A percentile compares a stretch with the other conserved stretches of the same genome.
phyloP scores from a whole-genome alignment of 2,888 invertebrate species.

The Acronicta alni region DNA sequence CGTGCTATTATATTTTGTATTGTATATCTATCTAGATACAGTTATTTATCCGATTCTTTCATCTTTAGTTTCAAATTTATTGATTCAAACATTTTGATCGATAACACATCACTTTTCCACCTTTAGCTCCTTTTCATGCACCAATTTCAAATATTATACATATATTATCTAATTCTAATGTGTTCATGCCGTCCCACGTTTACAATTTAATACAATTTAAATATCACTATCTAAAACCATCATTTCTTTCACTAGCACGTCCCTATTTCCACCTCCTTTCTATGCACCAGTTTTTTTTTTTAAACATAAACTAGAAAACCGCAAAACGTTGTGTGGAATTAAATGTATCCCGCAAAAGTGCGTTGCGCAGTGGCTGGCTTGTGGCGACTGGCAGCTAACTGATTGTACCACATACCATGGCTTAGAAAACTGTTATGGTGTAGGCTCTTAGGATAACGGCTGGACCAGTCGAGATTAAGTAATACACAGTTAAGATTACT shows the following conservation, averaged over 20 bases:
- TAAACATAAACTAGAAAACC: conserved; percentile 26
- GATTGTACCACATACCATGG: conserved; percentile 66
- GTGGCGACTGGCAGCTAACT: conserved; percentile 63
- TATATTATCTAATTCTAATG: not conserved
- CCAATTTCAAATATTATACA: not conserved
- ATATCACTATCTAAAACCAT: not conserved
- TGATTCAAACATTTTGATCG: no score
- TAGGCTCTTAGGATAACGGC: conserved; percentile 70
- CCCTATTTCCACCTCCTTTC: conserved; percentile 11
- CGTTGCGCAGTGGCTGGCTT: conserved; percentile 53
- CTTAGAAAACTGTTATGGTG: conserved; percentile 69
- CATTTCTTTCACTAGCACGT: conserved; percentile 1
- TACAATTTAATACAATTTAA: no score
- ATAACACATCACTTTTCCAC: not conserved
- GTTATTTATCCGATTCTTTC: no score
- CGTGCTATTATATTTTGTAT: conserved; percentile 28
- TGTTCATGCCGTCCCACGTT: no score
- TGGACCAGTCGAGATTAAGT: conserved; percentile 47
- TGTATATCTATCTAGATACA: no score
- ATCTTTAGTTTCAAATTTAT: no score
- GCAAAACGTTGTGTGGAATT: conserved; percentile 36
- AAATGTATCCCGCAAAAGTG: conserved; percentile 57
- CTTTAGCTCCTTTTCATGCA: not conserved
- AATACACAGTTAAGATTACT: conserved; percentile 41
- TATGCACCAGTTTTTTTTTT: conserved; percentile 21